These are phyloP conservation scores for Platerodrilus igneus DNA, from an alignment of 2,888 invertebrate species.

Conservation along the genomic window DNA sequence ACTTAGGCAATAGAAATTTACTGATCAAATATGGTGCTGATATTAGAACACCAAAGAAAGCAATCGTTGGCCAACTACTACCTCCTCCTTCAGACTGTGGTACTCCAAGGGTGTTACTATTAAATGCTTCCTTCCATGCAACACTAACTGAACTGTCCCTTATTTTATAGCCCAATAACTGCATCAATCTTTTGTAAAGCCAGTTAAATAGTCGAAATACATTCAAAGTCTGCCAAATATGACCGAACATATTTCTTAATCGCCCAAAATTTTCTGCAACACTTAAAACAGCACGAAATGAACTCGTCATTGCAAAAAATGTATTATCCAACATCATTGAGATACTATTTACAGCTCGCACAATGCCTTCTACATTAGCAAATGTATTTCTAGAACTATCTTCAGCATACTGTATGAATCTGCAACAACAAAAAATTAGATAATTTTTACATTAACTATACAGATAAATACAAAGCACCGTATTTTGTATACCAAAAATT, in stretches of 20 bases:
- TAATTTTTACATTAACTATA: too few species aligned
- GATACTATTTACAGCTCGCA: conserved; percentile 83
- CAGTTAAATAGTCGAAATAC: conserved; percentile 75
- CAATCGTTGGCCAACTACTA: conserved; percentile 81
- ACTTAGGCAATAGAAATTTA: conserved; percentile 69
- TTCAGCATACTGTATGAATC: conserved; percentile 84
- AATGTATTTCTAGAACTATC: conserved; percentile 90
- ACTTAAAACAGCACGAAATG: conserved; percentile 90
- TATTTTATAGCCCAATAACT: conserved; percentile 59
- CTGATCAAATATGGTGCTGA: conserved; percentile 90
- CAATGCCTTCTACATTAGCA: conserved; percentile 88
- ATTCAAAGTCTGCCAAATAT: conserved; percentile 84
- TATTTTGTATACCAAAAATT: too few species aligned
- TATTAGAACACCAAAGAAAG: conserved; percentile 84
- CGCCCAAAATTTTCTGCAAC: conserved; percentile 93
- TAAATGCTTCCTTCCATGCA: conserved; percentile 51
- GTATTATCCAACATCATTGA: conserved; percentile 97
- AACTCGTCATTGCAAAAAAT: conserved; percentile 91
- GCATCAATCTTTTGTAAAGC: conserved; percentile 71
- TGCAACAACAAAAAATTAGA: too few species aligned
- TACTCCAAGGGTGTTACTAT: conserved; percentile 36
- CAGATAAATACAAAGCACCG: too few species aligned
- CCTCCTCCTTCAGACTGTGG: conserved; percentile 44
- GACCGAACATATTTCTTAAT: conserved; percentile 75
- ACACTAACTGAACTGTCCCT: conserved; percentile 33